These are phyloP conservation scores for Protobothrops mucrosquamatus DNA, from an alignment of 2,113 vertebrate genomes.

Conservation along the genomic window DNA sequence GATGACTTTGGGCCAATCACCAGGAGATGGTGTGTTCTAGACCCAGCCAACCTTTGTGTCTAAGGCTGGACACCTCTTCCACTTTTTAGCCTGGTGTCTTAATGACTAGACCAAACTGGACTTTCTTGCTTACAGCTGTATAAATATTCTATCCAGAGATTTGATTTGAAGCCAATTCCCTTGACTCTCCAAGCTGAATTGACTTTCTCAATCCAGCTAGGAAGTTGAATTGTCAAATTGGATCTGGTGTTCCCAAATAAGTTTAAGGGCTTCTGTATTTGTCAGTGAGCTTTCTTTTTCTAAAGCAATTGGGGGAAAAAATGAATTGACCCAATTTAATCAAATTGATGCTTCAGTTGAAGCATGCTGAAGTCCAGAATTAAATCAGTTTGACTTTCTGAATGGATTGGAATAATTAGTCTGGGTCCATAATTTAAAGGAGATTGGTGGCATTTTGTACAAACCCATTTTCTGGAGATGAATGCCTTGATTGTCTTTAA, in stretches of 20 bases:
- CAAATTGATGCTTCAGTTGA: not conserved
- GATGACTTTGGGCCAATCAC: not conserved
- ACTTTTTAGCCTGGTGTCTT: not conserved
- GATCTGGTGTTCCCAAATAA: not conserved
- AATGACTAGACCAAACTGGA: not conserved
- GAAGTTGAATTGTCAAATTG: not conserved
- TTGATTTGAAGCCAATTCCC: not conserved
- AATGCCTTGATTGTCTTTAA: not conserved
- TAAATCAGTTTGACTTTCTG: not conserved
- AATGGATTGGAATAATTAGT: not conserved
- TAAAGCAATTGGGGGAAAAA: not conserved
- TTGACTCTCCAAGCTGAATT: not conserved
- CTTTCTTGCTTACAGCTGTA: not conserved
- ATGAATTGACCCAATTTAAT: not conserved
- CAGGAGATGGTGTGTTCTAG: not conserved
- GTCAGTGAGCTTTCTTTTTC: not conserved
- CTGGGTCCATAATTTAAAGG: not conserved
- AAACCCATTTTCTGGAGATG: not conserved
- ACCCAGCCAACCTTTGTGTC: not conserved
- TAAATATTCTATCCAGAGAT: not conserved
- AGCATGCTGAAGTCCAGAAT: not conserved
- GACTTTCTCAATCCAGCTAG: not conserved
- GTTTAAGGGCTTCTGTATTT: not conserved
- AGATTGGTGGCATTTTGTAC: not conserved
- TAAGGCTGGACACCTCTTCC: not conserved